Evolutionary conservation across 2,113 vertebrate genomes (phyloP), one percentile per base, ranked within the genome.

Genomic region (Eolophus roseicapilla): DNA sequence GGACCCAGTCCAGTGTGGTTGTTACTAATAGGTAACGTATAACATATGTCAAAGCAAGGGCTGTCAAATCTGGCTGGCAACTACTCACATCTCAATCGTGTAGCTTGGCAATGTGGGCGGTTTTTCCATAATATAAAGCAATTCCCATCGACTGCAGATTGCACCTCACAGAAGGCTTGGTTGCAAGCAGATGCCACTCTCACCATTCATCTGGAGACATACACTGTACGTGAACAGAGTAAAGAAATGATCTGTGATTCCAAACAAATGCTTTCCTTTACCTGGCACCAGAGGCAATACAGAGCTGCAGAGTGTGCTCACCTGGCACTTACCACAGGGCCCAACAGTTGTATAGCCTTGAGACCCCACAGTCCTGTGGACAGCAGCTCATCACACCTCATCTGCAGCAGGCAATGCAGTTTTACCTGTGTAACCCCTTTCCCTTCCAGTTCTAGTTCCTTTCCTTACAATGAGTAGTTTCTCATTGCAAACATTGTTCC

Each of bases 151-250:
- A 52, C 76, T 94, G 73, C 96, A 95, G 92, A 93, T 96, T 91
- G 79, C 82, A 92, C 79, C 95, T 95, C 93, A 92, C 94, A 96
- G 94, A 95, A 93, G 86, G 95, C 81, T 92, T 50, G 1, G 84
- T 53, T 83, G 69, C 64, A 86, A 95, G 82, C 94, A 94, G 94
- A 93, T 94, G 94, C 87, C 94, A 71, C 69, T 92, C 82, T 85
- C 74, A 44, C 65, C 60, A 2, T 81, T 95, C 91, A 93, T 92
- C 92, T 93, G 95, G 71, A 94, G 82, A 65, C 6, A n/a, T 2
- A 65, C 2, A 31, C 24, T 10, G 76, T 86, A 69, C 3, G n/a
- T 86, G 93, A 93, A 83, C 85, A 78, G 87, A 52, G 87, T 76
- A 65, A 95, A 84, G 55, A 90, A 25, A 47, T 16, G 27, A 43